Conservation (phyloP, 2,888 invertebrate genomes). For the Limnephilus marmoratus region DNA sequence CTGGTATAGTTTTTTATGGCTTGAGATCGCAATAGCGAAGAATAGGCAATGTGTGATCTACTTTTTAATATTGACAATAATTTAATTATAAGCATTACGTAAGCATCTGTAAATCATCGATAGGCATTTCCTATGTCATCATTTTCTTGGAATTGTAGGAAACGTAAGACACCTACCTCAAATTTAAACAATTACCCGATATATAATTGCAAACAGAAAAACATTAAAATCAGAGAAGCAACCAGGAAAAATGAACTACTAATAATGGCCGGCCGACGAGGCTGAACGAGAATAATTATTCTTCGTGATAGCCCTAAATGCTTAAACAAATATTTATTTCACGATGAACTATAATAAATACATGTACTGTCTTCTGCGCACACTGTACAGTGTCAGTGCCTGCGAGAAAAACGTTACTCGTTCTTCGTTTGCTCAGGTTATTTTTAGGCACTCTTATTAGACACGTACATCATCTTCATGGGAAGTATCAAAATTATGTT, state of each 20-base stretch:
- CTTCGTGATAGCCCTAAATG: conserved; percentile 47
- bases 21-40: too few relatives aligned
- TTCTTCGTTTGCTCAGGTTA: conserved; percentile 12
- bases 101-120: neutral
- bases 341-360: conserved; percentile 30
- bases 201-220: neutral
- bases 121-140: neutral
- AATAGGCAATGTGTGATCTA: neutral
- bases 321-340: conserved; percentile 51
- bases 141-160: neutral
- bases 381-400: neutral
- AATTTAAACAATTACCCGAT: neutral
- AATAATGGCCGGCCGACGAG: neutral
- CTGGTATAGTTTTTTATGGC: too few relatives aligned
- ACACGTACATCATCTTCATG: neutral
- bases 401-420: neutral
- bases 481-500: neutral
- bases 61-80: neutral
- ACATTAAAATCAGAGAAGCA: neutral
- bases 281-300: conserved; percentile 7
- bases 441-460: conserved; percentile 24
- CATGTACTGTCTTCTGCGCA: neutral
- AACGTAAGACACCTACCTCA: neutral
- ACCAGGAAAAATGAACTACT: neutral
- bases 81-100: neutral